Base-by-base conservation (phyloP, 2,113 vertebrate species). In the Alouatta palliata region DNA sequence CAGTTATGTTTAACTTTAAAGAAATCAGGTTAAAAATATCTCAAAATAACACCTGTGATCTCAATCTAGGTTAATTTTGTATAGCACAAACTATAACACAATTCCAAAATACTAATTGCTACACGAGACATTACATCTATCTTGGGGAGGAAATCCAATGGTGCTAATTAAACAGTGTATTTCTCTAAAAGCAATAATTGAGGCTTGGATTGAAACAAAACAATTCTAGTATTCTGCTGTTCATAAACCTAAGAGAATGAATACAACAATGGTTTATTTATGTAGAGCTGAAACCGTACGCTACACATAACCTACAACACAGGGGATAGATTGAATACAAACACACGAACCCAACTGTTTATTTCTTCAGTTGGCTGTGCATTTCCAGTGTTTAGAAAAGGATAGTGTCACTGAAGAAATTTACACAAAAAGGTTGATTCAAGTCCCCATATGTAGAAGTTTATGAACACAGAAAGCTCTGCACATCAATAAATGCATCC, bases 91-190 rank as follows among this genome's bases (percentile, higher is more conserved):
- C 91, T 96, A 97, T 68, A 95, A 91, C 52, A 96, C 76, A 90
- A 13, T 95, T 97, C 71, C 47, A 96, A 96, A 95, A 90, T 91
- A 23, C 49, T 96, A 96, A 76, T 81, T 86, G 54, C 81, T 96
- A 90, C n/a, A 92, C 45, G 86, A 91, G n/a, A 87, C 75, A 61
- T 96, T 95, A 77, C 71, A 95, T 95, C 83, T 81, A 1, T 95
- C 21, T 97, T 96, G 5, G 71, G 35, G 66, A 49, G 8, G 37
- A 88, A 89, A 95, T 21, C 88, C 92, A 96, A 32, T 54, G n/a
- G 40, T 89, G 73, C 52, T 97, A 98, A 95, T 96, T 97, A 96
- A 97, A 92, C 49, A 96, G 30, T 49, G 27, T 96, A 96, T 97
- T 98, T 91, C n/a, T 97, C 37, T 47, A 96, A 79, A 97, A 97